A percentile compares a stretch with the other conserved stretches of the same genome.
phyloP scores from a whole-genome alignment of 2,888 invertebrate genomes.

The Drosophila maculinotata region DNA sequence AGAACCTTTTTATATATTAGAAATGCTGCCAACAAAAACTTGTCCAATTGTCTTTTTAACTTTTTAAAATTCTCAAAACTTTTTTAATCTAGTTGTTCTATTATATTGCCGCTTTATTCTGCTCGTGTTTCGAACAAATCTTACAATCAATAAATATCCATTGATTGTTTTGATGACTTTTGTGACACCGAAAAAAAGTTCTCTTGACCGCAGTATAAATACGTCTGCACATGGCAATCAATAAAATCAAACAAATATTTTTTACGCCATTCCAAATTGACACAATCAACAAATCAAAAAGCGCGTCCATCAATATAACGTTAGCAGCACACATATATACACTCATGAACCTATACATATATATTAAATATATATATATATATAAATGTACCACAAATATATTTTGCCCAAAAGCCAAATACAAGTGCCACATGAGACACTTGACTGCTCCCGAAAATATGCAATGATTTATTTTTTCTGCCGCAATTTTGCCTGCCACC shows the following conservation, averaged over 20 bases:
- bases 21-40: not conserved
- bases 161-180: slow-evolving; percentile 35
- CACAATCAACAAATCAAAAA: slow-evolving; percentile 74
- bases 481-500: slow-evolving; percentile 3
- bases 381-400: slow-evolving; percentile 1
- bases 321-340: slow-evolving; percentile 22
- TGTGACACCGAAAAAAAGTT: slow-evolving; percentile 14
- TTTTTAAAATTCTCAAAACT: slow-evolving; percentile 1
- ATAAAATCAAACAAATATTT: slow-evolving; percentile 58
- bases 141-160: slow-evolving; percentile 32
- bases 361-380: slow-evolving; percentile 5
- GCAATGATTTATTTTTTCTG: slow-evolving; percentile 19
- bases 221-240: slow-evolving; percentile 47
- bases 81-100: slow-evolving; percentile 1
- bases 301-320: slow-evolving; percentile 57
- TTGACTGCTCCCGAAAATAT: slow-evolving; percentile 49
- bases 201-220: slow-evolving; percentile 41
- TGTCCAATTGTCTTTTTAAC: not conserved
- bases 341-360: not conserved
- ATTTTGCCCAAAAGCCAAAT: slow-evolving; percentile 24
- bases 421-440: slow-evolving; percentile 34
- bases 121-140: slow-evolving; percentile 4
- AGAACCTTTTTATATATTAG: not conserved
- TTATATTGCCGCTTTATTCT: not conserved
- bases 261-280: slow-evolving; percentile 57